Evolutionary conservation across 2,113 vertebrate species (phyloP), one percentile per base, ranked within the genome.

Genomic region (Nesospiza acunhae): DNA sequence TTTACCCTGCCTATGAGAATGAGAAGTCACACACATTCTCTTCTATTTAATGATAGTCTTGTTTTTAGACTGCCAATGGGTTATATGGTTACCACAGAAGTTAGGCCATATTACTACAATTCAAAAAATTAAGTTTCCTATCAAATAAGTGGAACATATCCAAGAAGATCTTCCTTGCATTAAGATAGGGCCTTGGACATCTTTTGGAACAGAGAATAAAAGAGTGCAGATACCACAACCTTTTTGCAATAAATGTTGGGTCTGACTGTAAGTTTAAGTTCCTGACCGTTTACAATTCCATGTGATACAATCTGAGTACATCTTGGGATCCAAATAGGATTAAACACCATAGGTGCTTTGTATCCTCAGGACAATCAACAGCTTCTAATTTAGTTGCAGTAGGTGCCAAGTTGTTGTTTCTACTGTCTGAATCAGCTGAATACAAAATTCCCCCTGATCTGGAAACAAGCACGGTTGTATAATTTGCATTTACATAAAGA

Each of bases 281-380:
- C 52, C 42, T 69, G 20, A 27, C 15, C 2, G 1, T 67, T 92
- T 67, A 47, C 52, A 12, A 81, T 70, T 74, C 42, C 9, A 4
- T 53, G 49, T 37, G 70, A 62, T 27, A 50, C 28, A 83, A 87
- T 56, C 53, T 31, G 47, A 93, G 31, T 80, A 76, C 53, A 73
- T 75, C 81, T 90, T 79, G 63, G 63, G 70, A 64, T 79, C 53
- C 62, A 84, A 73, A 68, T 35, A 72, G 41, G 67, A 85, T 92
- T 94, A 79, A 96, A 85, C 62, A 68, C 42, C 13, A n/a, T 21
- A 68, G 49, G 60, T 93, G 49, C 74, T 94, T 93, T 84, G n/a
- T 62, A 72, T 87, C 66, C 35, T 75, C 49, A 55, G 49, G 74
- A 50, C 55, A 81, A 66, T 82, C 69, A 82, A 24, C 66, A 75